Conservation (phyloP, 2,797 vertebrate species). For the Vipera latastei region DNA sequence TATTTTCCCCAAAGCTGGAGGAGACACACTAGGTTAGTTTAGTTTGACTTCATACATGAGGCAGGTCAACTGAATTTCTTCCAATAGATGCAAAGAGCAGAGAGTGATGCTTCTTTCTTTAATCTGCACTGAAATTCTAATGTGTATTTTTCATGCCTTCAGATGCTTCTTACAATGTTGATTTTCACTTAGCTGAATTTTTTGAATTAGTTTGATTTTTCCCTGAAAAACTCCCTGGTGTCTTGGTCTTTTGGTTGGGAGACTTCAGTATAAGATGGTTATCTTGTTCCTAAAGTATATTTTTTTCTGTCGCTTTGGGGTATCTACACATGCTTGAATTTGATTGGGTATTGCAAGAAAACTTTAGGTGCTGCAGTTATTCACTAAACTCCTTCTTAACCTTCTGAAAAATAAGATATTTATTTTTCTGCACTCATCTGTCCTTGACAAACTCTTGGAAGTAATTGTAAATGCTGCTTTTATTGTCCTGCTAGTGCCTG, state of each 20-base stretch:
- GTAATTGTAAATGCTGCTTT: neutral
- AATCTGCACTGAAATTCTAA: neutral
- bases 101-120: neutral
- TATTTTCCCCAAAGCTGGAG: neutral
- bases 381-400: neutral
- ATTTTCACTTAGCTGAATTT: constrained; percentile 21
- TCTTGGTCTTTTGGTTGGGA: neutral
- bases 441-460: neutral
- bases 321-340: neutral
- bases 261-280: neutral
- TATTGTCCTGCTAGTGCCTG: fast-evolving
- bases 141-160: neutral
- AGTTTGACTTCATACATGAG: neutral
- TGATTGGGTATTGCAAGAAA: neutral
- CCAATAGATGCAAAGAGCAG: neutral
- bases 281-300: neutral
- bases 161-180: neutral
- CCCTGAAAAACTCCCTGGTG: neutral
- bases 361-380: neutral
- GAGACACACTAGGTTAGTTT: neutral
- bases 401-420: neutral
- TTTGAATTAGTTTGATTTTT: neutral
- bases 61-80: neutral
- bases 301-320: fast-evolving
- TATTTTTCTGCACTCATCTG: neutral